phyloP scores from a whole-genome alignment of 2,797 vertebrate genomes.

The Neopelma chrysocephalum region DNA sequence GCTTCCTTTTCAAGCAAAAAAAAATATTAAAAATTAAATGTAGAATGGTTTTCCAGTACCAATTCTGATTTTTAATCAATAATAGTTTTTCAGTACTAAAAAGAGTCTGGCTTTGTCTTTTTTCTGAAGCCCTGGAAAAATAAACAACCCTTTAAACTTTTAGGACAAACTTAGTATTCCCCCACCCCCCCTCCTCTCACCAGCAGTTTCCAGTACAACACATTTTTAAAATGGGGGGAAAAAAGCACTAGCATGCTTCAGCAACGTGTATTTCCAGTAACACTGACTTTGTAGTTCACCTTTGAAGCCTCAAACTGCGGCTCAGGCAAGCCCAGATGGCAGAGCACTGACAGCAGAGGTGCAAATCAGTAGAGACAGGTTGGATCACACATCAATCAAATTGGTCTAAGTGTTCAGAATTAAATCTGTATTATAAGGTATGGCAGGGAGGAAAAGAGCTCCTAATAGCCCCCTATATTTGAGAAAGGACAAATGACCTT shows the following conservation, averaged over 20 bases:
- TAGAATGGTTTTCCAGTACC: neutral
- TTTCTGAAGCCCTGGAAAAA: neutral
- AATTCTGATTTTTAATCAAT: neutral
- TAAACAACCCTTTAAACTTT: neutral
- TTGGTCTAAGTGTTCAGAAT: neutral
- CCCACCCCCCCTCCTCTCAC: accelerated
- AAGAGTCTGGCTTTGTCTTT: neutral
- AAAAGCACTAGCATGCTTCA: neutral
- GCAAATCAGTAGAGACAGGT: neutral
- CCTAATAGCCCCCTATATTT: neutral
- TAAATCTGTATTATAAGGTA: neutral
- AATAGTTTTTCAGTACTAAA: neutral
- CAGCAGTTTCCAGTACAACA: neutral
- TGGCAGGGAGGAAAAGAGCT: neutral
- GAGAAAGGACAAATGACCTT: neutral
- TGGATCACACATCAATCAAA: neutral
- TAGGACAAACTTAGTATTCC: neutral
- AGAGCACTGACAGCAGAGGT: neutral
- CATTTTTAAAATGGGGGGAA: neutral
- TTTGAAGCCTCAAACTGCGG: neutral
- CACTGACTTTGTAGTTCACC: neutral
- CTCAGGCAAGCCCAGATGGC: neutral
- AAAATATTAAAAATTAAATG: neutral
- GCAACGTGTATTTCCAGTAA: neutral
- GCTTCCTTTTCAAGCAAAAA: neutral